phyloP scores from a whole-genome alignment of 1,140 invertebrate genomes.

The Dinoponera quadriceps region DNA sequence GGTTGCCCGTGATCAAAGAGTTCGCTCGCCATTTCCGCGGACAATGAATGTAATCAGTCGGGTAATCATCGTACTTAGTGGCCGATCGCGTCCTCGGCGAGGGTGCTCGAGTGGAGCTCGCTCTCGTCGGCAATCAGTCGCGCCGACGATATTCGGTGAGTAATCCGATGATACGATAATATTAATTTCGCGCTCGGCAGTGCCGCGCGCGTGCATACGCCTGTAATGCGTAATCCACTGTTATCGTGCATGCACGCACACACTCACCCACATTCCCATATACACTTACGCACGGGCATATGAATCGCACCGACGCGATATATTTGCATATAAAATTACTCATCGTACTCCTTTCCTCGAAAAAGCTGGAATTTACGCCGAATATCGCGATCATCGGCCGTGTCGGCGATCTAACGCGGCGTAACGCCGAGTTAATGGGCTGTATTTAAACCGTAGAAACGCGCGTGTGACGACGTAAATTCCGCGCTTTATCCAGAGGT shows the following conservation, averaged over 20 bases:
- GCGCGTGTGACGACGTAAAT: no score
- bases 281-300: not conserved
- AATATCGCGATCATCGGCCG: not conserved
- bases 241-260: not conserved
- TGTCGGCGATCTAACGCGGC: not conserved
- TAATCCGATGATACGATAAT: constrained; percentile 24
- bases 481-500: no score
- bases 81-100: constrained; percentile 14
- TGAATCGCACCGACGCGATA: not conserved
- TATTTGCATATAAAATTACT: constrained; percentile 17
- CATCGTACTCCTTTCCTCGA: not conserved
- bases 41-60: constrained; percentile 57
- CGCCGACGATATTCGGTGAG: not conserved
- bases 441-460: not conserved
- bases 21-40: constrained; percentile 48
- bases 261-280: not conserved
- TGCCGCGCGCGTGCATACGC: not conserved
- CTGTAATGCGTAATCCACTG: not conserved
- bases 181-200: not conserved
- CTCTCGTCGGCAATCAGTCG: no score
- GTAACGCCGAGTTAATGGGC: not conserved
- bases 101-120: constrained; percentile 17
- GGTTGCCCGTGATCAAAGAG: constrained; percentile 40
- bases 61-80: constrained; percentile 45
- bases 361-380: not conserved